A percentile compares a stretch with the other conserved stretches of the same genome.
Conservation (phyloP, 2,888 invertebrate species). For the Pseudococcus jackbeardsleyi region DNA sequence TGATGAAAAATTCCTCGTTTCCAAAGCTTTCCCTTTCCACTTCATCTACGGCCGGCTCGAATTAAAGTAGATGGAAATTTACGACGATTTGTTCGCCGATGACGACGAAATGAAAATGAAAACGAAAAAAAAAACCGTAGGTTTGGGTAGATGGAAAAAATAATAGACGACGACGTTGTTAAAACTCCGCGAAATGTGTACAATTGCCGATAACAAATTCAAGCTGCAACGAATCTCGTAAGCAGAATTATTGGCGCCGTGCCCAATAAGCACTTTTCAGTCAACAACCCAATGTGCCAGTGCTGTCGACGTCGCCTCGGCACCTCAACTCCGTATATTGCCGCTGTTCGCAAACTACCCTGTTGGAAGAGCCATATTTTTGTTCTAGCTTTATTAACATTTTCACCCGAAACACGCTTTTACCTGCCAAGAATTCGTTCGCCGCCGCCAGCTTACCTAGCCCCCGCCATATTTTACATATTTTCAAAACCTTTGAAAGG, state of each 20-base stretch:
- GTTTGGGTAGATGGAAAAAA: not conserved
- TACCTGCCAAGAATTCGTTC: conserved; percentile 51
- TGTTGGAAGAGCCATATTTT: conserved; percentile 40
- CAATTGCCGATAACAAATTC: conserved; percentile 56
- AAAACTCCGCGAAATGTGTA: conserved; percentile 55
- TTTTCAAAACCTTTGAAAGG: conserved; percentile 40
- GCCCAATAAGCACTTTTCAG: conserved; percentile 56
- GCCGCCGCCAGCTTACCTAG: not conserved
- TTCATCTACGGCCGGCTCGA: not conserved
- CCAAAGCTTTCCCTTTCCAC: not conserved
- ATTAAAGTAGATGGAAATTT: not conserved
- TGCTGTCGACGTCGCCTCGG: not conserved
- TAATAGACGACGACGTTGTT: conserved; percentile 24
- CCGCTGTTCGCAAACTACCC: not conserved
- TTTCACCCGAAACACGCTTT: conserved; percentile 44
- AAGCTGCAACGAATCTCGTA: conserved; percentile 28
- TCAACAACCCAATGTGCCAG: conserved; percentile 31
- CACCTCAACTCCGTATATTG: not conserved
- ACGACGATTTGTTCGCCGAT: not conserved
- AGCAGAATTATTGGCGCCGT: conserved; percentile 21
- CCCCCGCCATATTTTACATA: conserved; percentile 1
- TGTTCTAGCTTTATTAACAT: conserved; percentile 56
- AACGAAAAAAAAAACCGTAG: not conserved
- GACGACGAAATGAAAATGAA: conserved; percentile 16
- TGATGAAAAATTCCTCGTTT: not conserved